Percentiles rank a stretch among this genome's conserved stretches.
Conservation (phyloP, 1,140 invertebrate genomes). For the Oryzaephilus surinamensis region DNA sequence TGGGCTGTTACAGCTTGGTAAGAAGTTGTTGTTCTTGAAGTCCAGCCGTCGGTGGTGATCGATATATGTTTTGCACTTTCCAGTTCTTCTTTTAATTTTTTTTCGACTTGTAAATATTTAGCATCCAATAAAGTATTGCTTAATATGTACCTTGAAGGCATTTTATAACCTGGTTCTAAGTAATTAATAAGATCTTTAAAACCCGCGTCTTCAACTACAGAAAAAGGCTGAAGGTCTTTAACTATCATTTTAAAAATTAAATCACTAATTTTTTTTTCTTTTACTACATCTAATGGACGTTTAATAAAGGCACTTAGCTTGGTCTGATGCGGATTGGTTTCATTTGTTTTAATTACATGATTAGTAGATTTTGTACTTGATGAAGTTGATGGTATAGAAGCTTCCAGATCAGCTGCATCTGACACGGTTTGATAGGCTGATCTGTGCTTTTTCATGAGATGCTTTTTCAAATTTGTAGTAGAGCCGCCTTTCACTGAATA, state of each 20-base stretch:
- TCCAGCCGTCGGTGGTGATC: conserved; percentile 11
- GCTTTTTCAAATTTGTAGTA: conserved; percentile 11
- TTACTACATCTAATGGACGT: conserved; percentile 1
- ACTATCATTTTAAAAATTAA: conserved; percentile 24
- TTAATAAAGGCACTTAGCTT: not conserved
- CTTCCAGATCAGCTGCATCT: not conserved
- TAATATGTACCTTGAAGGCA: conserved; percentile 19
- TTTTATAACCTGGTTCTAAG: conserved; percentile 22
- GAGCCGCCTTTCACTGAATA: conserved; percentile 6
- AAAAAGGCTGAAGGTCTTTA: conserved; percentile 25
- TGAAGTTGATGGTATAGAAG: conserved; percentile 2
- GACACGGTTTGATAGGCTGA: not conserved
- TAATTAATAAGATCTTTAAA: conserved; percentile 22
- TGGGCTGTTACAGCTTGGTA: conserved; percentile 10
- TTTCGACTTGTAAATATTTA: conserved; percentile 1
- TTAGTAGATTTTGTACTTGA: not conserved
- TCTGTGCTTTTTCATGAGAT: conserved; percentile 7
- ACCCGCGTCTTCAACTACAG: conserved; percentile 21
- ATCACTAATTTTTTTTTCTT: conserved; percentile 12
- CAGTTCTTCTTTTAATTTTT: conserved; percentile 3
- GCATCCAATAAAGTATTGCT: conserved; percentile 22
- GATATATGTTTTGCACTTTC: not conserved
- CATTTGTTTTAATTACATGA: not conserved
- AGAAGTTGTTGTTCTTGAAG: conserved; percentile 7
- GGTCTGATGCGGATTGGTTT: conserved; percentile 1